A percentile compares a stretch with the other conserved stretches of the same genome.
Conservation (phyloP, 2,113 vertebrate species). For the Hippopotamus amphibius region DNA sequence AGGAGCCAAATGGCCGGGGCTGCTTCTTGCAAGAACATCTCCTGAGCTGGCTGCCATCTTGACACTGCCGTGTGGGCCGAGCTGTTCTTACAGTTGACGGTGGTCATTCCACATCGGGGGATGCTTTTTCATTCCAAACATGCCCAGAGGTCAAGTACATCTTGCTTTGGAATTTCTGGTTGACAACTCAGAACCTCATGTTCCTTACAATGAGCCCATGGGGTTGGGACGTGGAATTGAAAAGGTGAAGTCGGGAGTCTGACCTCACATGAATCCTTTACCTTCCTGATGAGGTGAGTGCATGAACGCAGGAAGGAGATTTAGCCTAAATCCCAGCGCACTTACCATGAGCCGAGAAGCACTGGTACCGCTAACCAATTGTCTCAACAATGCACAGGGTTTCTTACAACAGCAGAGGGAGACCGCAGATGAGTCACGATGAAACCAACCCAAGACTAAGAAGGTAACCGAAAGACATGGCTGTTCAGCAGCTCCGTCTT, state of each 20-base stretch:
- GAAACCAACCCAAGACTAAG: not conserved
- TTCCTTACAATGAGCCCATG: not conserved
- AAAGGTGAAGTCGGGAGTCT: not conserved
- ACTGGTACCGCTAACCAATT: not conserved
- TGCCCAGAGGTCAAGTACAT: too few relatives aligned
- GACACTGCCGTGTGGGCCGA: fast-evolving
- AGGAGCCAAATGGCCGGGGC: not conserved
- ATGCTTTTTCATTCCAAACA: fast-evolving
- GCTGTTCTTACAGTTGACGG: not conserved
- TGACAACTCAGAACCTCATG: not conserved
- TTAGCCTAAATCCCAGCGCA: not conserved
- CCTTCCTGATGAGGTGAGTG: not conserved
- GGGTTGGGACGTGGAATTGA: not conserved
- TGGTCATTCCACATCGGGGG: not conserved
- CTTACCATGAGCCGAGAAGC: not conserved
- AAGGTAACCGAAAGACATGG: not conserved
- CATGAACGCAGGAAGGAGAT: not conserved
- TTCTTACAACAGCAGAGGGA: not conserved
- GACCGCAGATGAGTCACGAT: not conserved
- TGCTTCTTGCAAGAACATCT: not conserved
- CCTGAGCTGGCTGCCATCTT: not conserved
- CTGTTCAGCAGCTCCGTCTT: not conserved
- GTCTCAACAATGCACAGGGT: not conserved
- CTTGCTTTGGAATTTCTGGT: not conserved
- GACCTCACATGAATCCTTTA: not conserved